A percentile compares a stretch with the other conserved stretches of the same genome.
phyloP scores from a whole-genome alignment of 1,140 invertebrate genomes.

The Macrotrachela quadricornifera region DNA sequence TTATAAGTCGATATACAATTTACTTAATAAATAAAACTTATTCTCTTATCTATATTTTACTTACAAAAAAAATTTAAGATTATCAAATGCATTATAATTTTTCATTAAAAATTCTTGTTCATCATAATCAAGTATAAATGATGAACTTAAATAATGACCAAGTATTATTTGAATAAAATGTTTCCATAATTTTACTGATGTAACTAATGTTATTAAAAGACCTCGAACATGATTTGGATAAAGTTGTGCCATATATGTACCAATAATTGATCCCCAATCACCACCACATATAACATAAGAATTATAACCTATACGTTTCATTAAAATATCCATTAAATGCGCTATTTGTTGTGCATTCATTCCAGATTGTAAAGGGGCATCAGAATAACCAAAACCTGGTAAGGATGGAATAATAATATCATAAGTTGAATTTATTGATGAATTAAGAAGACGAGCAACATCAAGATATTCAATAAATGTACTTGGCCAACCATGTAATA shows the following conservation, averaged over 20 bases:
- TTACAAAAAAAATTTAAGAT: constrained; percentile 37
- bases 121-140: neutral
- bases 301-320: constrained; percentile 49
- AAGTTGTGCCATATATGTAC: constrained; percentile 36
- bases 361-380: constrained; percentile 32
- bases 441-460: constrained; percentile 24
- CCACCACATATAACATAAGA: constrained; percentile 63
- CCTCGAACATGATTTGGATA: constrained; percentile 37
- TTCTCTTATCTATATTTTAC: too few relatives aligned
- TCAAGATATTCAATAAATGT: constrained; percentile 51
- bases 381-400: constrained; percentile 62
- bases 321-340: constrained; percentile 54
- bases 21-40: too few relatives aligned
- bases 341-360: constrained; percentile 38
- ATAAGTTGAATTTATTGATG: constrained; percentile 30
- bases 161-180: too few relatives aligned
- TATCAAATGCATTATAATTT: neutral
- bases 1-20: constrained; percentile 38
- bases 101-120: neutral
- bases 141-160: too few relatives aligned
- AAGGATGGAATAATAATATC: constrained; percentile 56
- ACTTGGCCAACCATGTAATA: constrained; percentile 74
- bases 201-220: neutral
- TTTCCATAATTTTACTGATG: neutral
- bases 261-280: constrained; percentile 37